phyloP scores from a whole-genome alignment of 2,888 invertebrate species.

The Congeria kusceri region DNA sequence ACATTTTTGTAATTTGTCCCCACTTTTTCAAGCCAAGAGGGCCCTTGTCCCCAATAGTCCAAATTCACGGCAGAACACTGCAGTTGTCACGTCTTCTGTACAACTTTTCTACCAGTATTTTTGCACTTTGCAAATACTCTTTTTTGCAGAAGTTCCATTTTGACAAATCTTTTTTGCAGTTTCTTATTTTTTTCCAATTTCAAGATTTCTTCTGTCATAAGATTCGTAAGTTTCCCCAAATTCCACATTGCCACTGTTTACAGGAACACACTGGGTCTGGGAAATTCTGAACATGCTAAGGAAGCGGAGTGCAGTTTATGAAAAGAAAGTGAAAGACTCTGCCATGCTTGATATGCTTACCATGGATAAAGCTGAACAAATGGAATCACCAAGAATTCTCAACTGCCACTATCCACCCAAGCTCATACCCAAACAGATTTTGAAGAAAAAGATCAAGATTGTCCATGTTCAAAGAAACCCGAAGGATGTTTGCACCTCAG shows the following conservation, averaged over 20 bases:
- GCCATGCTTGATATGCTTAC: conserved; percentile 24
- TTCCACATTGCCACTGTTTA: background rate
- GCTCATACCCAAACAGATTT: conserved; percentile 19
- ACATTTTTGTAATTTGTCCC: no score
- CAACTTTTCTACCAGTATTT: no score
- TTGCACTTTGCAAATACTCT: no score
- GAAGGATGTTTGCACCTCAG: conserved; percentile 12
- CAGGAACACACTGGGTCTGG: conserved; percentile 41
- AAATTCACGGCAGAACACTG: no score
- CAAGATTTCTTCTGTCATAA: no score
- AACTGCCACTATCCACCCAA: conserved; percentile 29
- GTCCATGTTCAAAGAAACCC: conserved; percentile 27
- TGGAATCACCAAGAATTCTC: conserved; percentile 21
- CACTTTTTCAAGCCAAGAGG: no score
- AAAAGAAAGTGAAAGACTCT: conserved; percentile 21
- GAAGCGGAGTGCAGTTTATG: conserved; percentile 21
- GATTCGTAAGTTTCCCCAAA: no score
- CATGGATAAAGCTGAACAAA: conserved; percentile 1
- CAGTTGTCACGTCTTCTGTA: no score
- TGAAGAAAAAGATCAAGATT: conserved; percentile 28
- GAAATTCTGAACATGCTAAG: conserved; percentile 36
- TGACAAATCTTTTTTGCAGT: no score
- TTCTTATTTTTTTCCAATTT: no score
- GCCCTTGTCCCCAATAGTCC: no score
- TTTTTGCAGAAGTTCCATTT: background rate